These are phyloP conservation scores for Ostrea edulis DNA, from an alignment of 1,140 invertebrate species.

Conservation along the genomic window DNA sequence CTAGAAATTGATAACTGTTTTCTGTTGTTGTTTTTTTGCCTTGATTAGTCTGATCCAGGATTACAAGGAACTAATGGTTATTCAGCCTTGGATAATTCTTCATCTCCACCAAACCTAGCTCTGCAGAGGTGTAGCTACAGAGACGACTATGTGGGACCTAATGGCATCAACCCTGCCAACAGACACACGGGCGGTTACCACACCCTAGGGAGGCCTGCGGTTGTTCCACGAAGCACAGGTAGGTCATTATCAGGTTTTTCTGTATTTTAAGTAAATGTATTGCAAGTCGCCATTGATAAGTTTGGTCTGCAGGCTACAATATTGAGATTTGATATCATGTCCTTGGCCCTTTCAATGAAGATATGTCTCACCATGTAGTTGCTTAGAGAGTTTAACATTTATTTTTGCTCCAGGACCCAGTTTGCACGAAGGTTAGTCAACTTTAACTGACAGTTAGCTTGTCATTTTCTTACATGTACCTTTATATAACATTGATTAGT, in stretches of 20 bases:
- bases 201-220: conserved; percentile 59
- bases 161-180: conserved; percentile 54
- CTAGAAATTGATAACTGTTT: not conserved
- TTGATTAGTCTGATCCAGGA: conserved; percentile 47
- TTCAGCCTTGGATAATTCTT: conserved; percentile 53
- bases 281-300: too few species aligned
- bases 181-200: conserved; percentile 63
- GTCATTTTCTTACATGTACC: too few species aligned
- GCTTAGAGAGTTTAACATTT: too few species aligned
- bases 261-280: too few species aligned
- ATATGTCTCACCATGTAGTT: too few species aligned
- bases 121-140: conserved; percentile 60
- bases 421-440: too few species aligned
- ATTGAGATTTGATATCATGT: too few species aligned
- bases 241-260: not conserved
- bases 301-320: too few species aligned
- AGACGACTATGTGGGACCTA: conserved; percentile 51
- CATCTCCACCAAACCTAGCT: conserved; percentile 59
- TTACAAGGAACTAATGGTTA: conserved; percentile 57
- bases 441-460: too few species aligned
- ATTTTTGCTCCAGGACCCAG: too few species aligned
- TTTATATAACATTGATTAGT: too few species aligned
- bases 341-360: too few species aligned
- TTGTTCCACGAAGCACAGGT: conserved; percentile 33
- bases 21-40: not conserved